Evolutionary conservation across 2,113 vertebrate species (phyloP).

Genomic region (Aptenodytes forsteri): DNA sequence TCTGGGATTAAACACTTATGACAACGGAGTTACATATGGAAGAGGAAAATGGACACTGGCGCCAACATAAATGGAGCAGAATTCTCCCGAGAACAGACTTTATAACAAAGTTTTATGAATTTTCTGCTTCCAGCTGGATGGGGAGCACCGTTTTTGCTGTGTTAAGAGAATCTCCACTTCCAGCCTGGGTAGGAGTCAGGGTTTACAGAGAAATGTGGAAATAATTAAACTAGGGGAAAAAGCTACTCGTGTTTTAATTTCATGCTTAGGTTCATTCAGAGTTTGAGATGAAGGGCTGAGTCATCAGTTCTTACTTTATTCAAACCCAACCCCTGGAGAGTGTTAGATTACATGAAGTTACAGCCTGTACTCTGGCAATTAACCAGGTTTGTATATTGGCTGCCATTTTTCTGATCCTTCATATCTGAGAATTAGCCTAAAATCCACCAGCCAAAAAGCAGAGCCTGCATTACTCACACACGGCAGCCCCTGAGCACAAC

Average conservation of each 20-base stretch:
- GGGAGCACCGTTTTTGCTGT: background rate
- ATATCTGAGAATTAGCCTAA: background rate
- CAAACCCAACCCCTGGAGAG: background rate
- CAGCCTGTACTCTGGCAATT: background rate
- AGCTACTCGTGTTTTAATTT: slow-evolving; percentile 45
- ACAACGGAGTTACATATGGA: background rate
- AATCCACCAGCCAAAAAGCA: background rate
- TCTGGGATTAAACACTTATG: background rate
- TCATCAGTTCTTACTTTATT: slow-evolving; percentile 15
- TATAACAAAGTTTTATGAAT: background rate
- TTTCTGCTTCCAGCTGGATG: background rate
- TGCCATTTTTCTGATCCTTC: background rate
- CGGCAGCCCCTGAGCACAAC: background rate
- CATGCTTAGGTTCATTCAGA: slow-evolving; percentile 38
- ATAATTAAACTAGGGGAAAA: background rate
- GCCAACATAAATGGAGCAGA: background rate
- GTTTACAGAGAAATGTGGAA: slow-evolving; percentile 19
- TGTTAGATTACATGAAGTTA: background rate
- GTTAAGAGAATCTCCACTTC: background rate
- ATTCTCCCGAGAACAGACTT: background rate
- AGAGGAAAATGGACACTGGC: background rate
- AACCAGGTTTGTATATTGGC: background rate
- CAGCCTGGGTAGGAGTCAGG: background rate
- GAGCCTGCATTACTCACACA: fast-evolving
- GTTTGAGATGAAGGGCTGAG: slow-evolving; percentile 16